Evolutionary conservation across 2,888 invertebrate genomes (phyloP).

Genomic region (Minunthozetes semirufus): DNA sequence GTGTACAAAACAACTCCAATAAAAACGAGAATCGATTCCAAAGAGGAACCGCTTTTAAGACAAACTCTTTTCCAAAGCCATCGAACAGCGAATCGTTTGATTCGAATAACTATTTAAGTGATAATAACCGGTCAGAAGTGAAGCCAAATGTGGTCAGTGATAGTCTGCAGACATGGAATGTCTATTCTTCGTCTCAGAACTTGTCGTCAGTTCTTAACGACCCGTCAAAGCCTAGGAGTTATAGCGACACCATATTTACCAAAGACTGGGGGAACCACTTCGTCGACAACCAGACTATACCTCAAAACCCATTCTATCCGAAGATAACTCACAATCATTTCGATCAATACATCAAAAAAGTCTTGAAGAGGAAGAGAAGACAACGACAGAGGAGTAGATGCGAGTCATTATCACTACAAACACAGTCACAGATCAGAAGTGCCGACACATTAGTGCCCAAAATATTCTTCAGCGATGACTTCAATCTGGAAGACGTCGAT

Average conservation of each 20-base stretch:
- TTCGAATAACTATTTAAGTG: neutral
- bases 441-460: slow-evolving; percentile 39
- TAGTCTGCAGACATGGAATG: slow-evolving; percentile 59
- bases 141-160: slow-evolving; percentile 29
- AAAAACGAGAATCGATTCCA: neutral
- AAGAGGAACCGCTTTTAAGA: neutral
- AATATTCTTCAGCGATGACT: slow-evolving; percentile 71
- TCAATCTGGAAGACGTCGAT: slow-evolving; percentile 69
- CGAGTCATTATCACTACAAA: slow-evolving; percentile 12
- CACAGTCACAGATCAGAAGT: slow-evolving; percentile 24
- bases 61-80: slow-evolving; percentile 16
- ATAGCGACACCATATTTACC: slow-evolving; percentile 77
- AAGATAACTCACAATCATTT: slow-evolving; percentile 77
- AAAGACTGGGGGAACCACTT: slow-evolving; percentile 97
- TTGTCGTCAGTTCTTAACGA: slow-evolving; percentile 92
- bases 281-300: slow-evolving; percentile 67
- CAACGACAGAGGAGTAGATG: neutral
- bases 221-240: slow-evolving; percentile 69
- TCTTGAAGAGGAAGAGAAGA: slow-evolving; percentile 24
- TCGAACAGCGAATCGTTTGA: slow-evolving; percentile 1
- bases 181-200: slow-evolving; percentile 86
- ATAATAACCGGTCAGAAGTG: neutral
- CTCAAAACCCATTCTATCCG: slow-evolving; percentile 70
- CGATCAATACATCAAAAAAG: slow-evolving; percentile 72
- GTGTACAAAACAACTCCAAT: neutral